Conservation (phyloP, 2,113 vertebrate species). For the Entomyzon cyanotis region DNA sequence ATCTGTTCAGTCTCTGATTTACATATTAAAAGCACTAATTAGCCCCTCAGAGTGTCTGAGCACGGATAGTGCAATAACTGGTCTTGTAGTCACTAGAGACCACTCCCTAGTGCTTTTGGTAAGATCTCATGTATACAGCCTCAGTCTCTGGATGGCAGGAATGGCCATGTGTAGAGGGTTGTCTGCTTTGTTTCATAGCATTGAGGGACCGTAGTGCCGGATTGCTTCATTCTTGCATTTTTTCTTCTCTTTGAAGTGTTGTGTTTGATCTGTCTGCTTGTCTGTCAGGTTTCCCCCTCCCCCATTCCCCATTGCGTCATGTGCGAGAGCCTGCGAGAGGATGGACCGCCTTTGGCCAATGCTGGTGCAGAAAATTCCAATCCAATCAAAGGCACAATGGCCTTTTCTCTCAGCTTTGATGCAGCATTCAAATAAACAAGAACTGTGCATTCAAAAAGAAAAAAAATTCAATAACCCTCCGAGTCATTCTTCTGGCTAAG, state of each 20-base stretch:
- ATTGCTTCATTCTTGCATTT: constrained; percentile 71
- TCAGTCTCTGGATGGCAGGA: constrained; percentile 74
- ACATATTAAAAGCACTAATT: constrained; percentile 99
- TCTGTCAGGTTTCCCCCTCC: constrained; percentile 70
- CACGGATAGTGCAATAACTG: constrained; percentile 84
- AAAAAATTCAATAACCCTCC: constrained; percentile 16
- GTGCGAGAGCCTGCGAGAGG: neutral
- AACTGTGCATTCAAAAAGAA: neutral
- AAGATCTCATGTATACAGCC: constrained; percentile 66
- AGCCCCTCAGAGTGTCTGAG: constrained; percentile 94
- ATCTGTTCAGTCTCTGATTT: constrained; percentile 95
- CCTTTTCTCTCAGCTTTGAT: constrained; percentile 28
- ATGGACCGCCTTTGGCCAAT: neutral
- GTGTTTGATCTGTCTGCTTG: constrained; percentile 82
- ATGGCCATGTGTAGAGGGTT: constrained; percentile 74
- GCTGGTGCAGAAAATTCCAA: neutral
- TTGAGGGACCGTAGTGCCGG: constrained; percentile 61
- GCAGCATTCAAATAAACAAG: constrained; percentile 51
- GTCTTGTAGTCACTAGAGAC: constrained; percentile 81
- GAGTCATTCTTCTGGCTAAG: constrained; percentile 45
- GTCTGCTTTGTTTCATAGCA: constrained; percentile 74
- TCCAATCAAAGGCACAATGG: neutral
- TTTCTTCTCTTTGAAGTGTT: constrained; percentile 80
- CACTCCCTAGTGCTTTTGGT: constrained; percentile 68
- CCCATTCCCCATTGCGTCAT: neutral